Base-by-base conservation (phyloP, 1,140 invertebrate species). In the Trichogramma pretiosum region DNA sequence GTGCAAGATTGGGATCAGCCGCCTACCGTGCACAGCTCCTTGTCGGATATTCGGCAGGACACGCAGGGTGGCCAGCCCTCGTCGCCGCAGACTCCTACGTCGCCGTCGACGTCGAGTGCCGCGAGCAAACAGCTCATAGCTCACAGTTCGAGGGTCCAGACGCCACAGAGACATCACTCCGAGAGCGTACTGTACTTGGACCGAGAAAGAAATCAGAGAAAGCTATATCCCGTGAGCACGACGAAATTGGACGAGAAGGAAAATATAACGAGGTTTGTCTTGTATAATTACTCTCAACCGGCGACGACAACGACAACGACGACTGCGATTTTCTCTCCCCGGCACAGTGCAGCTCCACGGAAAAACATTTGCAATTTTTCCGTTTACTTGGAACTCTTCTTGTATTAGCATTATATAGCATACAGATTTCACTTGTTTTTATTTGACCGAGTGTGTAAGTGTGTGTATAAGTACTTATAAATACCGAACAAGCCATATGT, bases 161-260 rank as follows among this genome's bases (percentile, higher is more conserved):
- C 84, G 8, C 86, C 86, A 5, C 85, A 89, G 65, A 73, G 85
- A 50, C 85, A 88, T 63, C 79, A 85, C 54, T 87, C 85, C 4
- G 85, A 88, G 63, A 87, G 84, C 59, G 83, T 87, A 8, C 62
- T 86, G 11, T 87, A 85, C 57, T 72, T 84, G 54, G 75, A 77
- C 46, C 56, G 64, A 0, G 68, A 72, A 32, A 52, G 67, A 7
- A 67, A 38, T 36, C 65, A 66, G 33, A 56, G 68, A 16, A 72
- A 72, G 41, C 46, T 70, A 9, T 69, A 69, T 38, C 60, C 67
- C 4, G 52, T 68, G 16, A 61, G 63, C 10, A 68, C 62, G 0
- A 67, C 74, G 46, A 60, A 69, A 40, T 53, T 56, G 28, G 56
- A 54, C 18, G 52, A 56, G 7, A 41, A 10, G 41, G 34, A 56